phyloP scores from a whole-genome alignment of 2,888 invertebrate genomes.

The Trimorus sp. region DNA sequence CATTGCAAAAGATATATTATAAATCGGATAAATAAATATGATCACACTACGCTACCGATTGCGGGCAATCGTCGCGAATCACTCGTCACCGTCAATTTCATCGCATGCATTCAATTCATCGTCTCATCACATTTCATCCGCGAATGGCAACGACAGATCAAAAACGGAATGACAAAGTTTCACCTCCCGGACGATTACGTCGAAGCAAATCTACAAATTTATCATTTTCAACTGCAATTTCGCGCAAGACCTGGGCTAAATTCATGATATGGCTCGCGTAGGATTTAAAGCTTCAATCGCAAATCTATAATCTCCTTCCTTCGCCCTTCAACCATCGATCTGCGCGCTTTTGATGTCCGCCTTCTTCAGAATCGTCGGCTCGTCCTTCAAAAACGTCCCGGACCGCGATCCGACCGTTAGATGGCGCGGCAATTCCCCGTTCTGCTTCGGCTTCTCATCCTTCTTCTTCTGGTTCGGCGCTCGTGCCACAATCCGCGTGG shows the following conservation, averaged over 20 bases:
- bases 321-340: constrained; percentile 74
- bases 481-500: constrained; percentile 64
- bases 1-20: constrained; percentile 80
- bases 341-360: constrained; percentile 78
- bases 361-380: constrained; percentile 85
- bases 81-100: constrained; percentile 16
- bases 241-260: constrained; percentile 20
- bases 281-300: constrained; percentile 42
- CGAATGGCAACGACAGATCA: constrained; percentile 56
- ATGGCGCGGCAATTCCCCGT: constrained; percentile 76
- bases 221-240: neutral
- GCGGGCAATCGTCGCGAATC: constrained; percentile 6
- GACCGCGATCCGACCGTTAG: constrained; percentile 84
- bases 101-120: constrained; percentile 17
- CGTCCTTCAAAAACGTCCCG: constrained; percentile 89
- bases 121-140: constrained; percentile 32
- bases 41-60: constrained; percentile 62
- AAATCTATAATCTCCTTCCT: constrained; percentile 8
- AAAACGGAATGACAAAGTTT: constrained; percentile 56
- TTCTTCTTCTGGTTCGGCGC: constrained; percentile 70
- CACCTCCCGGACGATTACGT: constrained; percentile 9
- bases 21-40: constrained; percentile 79
- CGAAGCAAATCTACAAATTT: constrained; percentile 40
- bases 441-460: constrained; percentile 72
- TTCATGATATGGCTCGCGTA: constrained; percentile 49